Percentiles rank a stretch among this genome's conserved stretches.
These are phyloP conservation scores for Eurytoma californica DNA, from an alignment of 2,888 invertebrate species.

Conservation along the genomic window DNA sequence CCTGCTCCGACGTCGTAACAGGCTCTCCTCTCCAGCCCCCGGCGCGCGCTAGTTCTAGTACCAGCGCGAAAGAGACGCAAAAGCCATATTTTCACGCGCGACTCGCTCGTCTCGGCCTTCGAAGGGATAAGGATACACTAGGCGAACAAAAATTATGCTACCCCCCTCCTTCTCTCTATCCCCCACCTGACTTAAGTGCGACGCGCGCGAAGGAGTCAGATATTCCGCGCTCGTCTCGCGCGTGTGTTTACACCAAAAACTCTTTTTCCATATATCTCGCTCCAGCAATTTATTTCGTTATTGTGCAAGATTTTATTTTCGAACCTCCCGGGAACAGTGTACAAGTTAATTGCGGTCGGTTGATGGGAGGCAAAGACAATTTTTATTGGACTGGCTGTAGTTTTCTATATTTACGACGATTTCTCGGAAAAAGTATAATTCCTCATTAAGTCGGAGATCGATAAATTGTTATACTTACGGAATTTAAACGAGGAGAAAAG, in stretches of 20 bases:
- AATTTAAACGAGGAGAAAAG: background rate
- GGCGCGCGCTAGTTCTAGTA: too few relatives aligned
- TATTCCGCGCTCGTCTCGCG: background rate
- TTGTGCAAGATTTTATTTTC: background rate
- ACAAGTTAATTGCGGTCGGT: background rate
- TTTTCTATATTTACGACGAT: background rate
- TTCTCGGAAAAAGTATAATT: constrained; percentile 12
- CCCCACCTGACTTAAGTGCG: background rate
- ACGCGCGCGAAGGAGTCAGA: constrained; percentile 7
- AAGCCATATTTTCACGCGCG: too few relatives aligned
- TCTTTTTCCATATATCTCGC: background rate
- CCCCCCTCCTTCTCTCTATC: background rate
- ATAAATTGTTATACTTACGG: background rate
- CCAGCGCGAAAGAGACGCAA: too few relatives aligned
- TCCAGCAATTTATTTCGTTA: background rate
- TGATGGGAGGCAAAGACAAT: background rate
- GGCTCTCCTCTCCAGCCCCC: background rate
- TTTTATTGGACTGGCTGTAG: background rate
- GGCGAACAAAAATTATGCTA: constrained; percentile 40
- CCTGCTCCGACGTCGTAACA: background rate
- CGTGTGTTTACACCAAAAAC: background rate
- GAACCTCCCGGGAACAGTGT: background rate
- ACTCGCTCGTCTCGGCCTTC: background rate
- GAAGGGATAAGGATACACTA: background rate
- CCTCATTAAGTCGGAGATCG: background rate